Percentiles rank a stretch among this genome's conserved stretches.
Evolutionary conservation across 2,113 vertebrate genomes (phyloP).

Genomic region (Chloebia gouldiae): DNA sequence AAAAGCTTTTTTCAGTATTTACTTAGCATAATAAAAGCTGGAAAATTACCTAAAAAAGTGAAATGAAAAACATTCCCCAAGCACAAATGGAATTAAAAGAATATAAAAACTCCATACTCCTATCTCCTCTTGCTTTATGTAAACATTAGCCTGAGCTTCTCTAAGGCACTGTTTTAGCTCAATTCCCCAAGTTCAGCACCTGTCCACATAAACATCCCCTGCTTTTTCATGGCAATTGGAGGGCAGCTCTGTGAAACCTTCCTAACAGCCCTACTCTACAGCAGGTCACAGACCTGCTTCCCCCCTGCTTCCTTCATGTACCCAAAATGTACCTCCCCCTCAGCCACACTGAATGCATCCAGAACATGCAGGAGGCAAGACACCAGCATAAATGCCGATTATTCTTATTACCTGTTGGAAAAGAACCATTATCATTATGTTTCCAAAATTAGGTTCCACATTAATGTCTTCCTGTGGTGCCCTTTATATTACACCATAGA

Average conservation of each 20-base stretch:
- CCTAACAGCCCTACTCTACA: background rate
- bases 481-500: background rate
- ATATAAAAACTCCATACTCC: background rate
- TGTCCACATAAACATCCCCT: background rate
- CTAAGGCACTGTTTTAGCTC: background rate
- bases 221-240: background rate
- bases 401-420: slow-evolving; percentile 31
- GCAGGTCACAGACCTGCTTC: background rate
- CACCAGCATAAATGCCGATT: background rate
- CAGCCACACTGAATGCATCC: background rate
- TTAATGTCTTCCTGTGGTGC: slow-evolving; percentile 40
- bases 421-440: background rate
- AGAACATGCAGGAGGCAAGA: background rate
- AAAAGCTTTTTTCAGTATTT: slow-evolving; percentile 1
- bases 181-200: background rate
- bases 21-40: background rate
- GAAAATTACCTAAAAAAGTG: background rate
- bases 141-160: background rate
- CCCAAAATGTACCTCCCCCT: background rate
- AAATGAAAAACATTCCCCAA: background rate
- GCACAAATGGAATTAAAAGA: background rate
- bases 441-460: slow-evolving; percentile 48
- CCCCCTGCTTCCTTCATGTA: background rate
- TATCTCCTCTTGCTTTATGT: background rate
- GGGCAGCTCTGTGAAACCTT: background rate